Conservation (phyloP, 2,888 invertebrate genomes). For the Anoplius nigerrimus region DNA sequence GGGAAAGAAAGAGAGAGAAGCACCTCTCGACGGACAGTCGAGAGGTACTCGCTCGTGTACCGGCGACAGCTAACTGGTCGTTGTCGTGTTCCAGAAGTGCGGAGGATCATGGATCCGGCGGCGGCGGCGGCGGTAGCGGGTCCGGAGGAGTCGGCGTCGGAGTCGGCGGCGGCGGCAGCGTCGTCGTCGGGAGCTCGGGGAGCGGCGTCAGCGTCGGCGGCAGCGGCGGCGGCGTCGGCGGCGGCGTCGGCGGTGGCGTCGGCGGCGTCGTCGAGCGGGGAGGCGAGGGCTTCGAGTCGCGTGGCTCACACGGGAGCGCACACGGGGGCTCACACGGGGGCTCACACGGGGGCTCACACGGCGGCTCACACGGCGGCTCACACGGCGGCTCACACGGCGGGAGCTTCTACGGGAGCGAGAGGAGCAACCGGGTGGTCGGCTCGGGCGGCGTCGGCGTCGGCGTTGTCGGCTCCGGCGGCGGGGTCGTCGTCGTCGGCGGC, state of each 20-base stretch:
- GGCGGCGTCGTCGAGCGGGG: slow-evolving; percentile 12
- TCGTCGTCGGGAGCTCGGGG: slow-evolving; percentile 22
- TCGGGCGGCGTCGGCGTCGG: slow-evolving; percentile 62
- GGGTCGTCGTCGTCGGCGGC: slow-evolving; percentile 66
- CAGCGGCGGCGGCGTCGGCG: slow-evolving; percentile 39
- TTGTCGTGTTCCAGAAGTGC: slow-evolving; percentile 66
- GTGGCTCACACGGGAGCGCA: slow-evolving; percentile 74
- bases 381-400: slow-evolving; percentile 53
- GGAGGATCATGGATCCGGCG: slow-evolving; percentile 70
- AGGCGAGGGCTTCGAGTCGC: slow-evolving; percentile 61
- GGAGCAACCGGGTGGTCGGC: slow-evolving; percentile 31
- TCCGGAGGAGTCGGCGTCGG: slow-evolving; percentile 44
- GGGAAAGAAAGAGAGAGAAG: not conserved
- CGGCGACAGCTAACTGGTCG: too few relatives aligned
- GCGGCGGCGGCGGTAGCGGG: slow-evolving; percentile 59
- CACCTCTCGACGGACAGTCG: too few relatives aligned
- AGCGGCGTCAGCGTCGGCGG: slow-evolving; percentile 30
- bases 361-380: slow-evolving; percentile 32
- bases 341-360: slow-evolving; percentile 64
- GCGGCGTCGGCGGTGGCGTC: slow-evolving; percentile 12
- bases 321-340: slow-evolving; percentile 75
- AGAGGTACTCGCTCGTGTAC: too few relatives aligned
- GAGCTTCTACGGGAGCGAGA: slow-evolving; percentile 42
- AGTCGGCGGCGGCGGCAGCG: slow-evolving; percentile 21
- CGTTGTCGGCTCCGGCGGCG: slow-evolving; percentile 53